A percentile compares a stretch with the other conserved stretches of the same genome.
phyloP scores from a whole-genome alignment of 2,797 vertebrate genomes.

The Chromis chromis region DNA sequence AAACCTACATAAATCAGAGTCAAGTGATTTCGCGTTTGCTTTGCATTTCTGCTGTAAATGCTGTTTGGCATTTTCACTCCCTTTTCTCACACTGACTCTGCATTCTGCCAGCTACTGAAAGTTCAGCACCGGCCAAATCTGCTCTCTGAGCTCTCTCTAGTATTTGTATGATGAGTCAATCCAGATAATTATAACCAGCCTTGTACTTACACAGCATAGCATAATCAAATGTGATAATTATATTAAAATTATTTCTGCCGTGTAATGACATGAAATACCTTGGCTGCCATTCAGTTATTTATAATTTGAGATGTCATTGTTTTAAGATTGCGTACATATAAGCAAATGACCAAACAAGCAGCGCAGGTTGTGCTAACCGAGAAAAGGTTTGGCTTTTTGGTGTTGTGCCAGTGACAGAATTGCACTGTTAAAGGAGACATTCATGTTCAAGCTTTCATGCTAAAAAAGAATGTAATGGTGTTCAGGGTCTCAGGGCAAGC shows the following conservation, averaged over 20 bases:
- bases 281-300: not conserved
- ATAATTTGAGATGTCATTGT: slow-evolving; percentile 15
- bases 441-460: not conserved
- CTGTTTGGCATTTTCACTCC: slow-evolving; percentile 28
- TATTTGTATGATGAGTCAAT: not conserved
- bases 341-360: slow-evolving; percentile 17
- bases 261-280: not conserved
- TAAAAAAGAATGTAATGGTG: not conserved
- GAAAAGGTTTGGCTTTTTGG: slow-evolving; percentile 24
- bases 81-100: slow-evolving; percentile 27
- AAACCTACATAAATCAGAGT: not conserved
- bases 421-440: not conserved
- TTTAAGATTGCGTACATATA: slow-evolving; percentile 20
- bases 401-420: slow-evolving; percentile 2
- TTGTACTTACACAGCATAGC: not conserved
- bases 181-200: not conserved
- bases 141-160: not conserved
- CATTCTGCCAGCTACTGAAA: not conserved
- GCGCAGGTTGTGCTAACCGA: slow-evolving; percentile 44
- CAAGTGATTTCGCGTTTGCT: not conserved
- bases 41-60: slow-evolving; percentile 10
- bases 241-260: not conserved
- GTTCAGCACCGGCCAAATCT: not conserved
- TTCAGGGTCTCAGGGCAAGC: too few species aligned
- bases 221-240: not conserved